phyloP scores from a whole-genome alignment of 2,797 vertebrate genomes.

The Pempheris klunzingeri region DNA sequence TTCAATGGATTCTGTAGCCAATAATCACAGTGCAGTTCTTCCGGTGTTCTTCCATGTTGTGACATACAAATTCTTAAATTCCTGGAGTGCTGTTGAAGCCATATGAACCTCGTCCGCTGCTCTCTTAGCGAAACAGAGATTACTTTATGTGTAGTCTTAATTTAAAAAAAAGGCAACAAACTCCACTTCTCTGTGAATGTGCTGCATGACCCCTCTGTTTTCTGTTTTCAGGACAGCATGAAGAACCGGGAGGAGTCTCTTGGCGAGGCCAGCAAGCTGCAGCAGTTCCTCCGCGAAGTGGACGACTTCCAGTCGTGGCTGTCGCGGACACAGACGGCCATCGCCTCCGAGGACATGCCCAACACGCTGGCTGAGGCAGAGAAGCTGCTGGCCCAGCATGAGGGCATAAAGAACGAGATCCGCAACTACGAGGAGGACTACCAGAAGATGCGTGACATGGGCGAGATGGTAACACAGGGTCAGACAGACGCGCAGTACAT shows the following conservation, averaged over 20 bases:
- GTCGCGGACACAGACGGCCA: constrained; percentile 95
- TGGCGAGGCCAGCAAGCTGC: constrained; percentile 97
- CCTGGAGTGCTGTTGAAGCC: too few relatives aligned
- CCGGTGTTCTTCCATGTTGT: too few relatives aligned
- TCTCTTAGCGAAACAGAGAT: too few relatives aligned
- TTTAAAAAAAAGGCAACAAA: too few relatives aligned
- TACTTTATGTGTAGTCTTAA: too few relatives aligned
- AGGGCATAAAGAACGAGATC: constrained; percentile 97
- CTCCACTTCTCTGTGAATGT: too few relatives aligned
- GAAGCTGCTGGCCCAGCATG: constrained; percentile 96
- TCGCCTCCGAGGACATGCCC: constrained; percentile 98
- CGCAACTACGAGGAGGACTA: constrained; percentile 98
- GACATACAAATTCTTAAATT: too few relatives aligned
- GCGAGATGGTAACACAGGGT: constrained; percentile 97
- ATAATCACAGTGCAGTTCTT: too few relatives aligned
- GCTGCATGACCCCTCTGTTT: too few relatives aligned
- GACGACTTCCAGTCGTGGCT: constrained; percentile 99
- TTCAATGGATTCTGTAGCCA: too few relatives aligned
- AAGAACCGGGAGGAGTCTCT: constrained; percentile 96
- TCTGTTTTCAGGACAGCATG: constrained; percentile 84
- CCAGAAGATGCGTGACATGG: constrained; percentile 99
- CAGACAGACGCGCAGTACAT: constrained; percentile 98
- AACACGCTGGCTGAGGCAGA: constrained; percentile 95
- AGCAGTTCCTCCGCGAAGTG: constrained; percentile 97
- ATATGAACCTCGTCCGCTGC: too few relatives aligned